Base-by-base conservation (phyloP, 2,113 vertebrate species). In the Melanerpes formicivorus region DNA sequence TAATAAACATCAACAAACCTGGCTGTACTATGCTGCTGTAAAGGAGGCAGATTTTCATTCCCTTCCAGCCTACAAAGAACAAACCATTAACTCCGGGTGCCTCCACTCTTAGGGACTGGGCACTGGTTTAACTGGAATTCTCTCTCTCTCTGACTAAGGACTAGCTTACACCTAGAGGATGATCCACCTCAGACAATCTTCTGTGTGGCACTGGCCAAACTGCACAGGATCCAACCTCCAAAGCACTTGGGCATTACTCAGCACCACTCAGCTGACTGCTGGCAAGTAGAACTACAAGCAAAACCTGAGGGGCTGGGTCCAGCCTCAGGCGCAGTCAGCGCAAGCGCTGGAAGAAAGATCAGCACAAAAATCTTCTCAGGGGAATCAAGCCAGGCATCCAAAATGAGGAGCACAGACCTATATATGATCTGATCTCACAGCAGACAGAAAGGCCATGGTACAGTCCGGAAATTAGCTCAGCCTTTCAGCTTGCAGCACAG, bases 391-490 rank as follows among this genome's bases (percentile, higher is more conserved):
- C 54, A 52, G 42, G 32, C 67, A 54, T 67, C 56, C 40, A 17
- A 85, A 77, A 59, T 8, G 60, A 89, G 48, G 32, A 90, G 27
- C 2, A 1, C 5, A 34, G 67, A 59, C 67, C 81, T 67, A 3
- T 16, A 3, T 16, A 21, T 10, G 81, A 58, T 88, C 56, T 64
- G 80, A 90, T 90, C 62, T 88, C 74, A 72, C 64, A 84, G 80
- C 66, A 18, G 8, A 79, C 74, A 82, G 83, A 86, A 70, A 76
- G n/a, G 27, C 9, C 0, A 0, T 6, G 6, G 67, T 56, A 64
- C 67, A 82, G 90, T 5, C 71, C 11, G 13, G 93, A 96, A 95
- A 92, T 92, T 79, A 95, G 90, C 86, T 95, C 93, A 95, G 84
- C 71, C 64, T 82, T 92, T n/a, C 79, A 85, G 89, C 72, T 74